Base-by-base conservation (phyloP, 2,888 invertebrate genomes). In the Melanotus villosus region DNA sequence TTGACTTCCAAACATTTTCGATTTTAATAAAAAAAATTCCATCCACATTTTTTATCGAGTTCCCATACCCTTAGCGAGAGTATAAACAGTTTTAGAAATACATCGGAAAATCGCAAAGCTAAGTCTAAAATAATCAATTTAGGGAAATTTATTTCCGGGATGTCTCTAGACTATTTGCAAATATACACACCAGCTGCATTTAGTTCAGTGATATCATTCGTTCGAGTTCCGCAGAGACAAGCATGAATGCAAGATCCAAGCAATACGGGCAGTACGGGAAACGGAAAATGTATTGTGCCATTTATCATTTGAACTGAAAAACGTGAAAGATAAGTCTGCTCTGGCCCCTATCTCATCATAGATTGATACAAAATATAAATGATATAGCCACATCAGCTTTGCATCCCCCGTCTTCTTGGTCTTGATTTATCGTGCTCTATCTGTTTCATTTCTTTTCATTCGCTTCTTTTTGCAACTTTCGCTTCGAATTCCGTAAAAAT, bases 361-460 rank as follows among this genome's bases (percentile, higher is more conserved):
- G 79, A 80, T 79, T 80, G 80, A 80, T 79, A 80, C 77, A 80
- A 80, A 80, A 80, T 80, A 80, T 80, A 80, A 80, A 80, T 80
- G 80, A 80, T 80, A 79, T 75, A 77, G 77, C 78, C 78, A 67
- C 74, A 74, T 74, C 74, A 78, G 79, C 76, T 79, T 79, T 80
- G 78, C 79, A 79, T 80, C 74, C 79, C 77, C 76, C 76, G 72
- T 76, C 77, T 78, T 72, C 74, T 71, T 59, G 70, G 75, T 70
- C 74, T 79, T 80, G 80, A 80, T 80, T 80, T 80, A 80, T 80
- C 79, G 78, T 75, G 74, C 73, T 75, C 69, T 78, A 76, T 75
- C 77, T 78, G 75, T 76, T 72, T 76, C 75, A 68, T 76, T 70
- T 70, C 65, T 73, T 77, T 75, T 75, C 70, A 74, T 78, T 69